Percentiles rank a stretch among this genome's conserved stretches.
phyloP scores from a whole-genome alignment of 2,113 vertebrate genomes.

The Pampusana beccarii region DNA sequence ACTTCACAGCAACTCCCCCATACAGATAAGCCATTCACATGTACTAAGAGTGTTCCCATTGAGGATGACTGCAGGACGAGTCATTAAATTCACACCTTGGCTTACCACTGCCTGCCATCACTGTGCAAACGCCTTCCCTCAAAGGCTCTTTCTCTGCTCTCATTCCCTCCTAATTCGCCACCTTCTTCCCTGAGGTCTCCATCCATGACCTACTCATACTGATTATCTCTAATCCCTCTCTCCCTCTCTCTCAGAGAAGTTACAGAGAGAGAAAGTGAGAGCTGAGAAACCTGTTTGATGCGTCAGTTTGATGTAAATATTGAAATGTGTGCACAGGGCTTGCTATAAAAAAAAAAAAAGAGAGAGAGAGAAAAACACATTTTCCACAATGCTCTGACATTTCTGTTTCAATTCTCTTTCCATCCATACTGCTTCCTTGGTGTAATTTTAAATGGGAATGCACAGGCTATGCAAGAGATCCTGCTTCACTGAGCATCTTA shows the following conservation, averaged over 20 bases:
- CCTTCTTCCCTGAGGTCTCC: not conserved
- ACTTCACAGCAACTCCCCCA: not conserved
- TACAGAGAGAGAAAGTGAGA: not conserved
- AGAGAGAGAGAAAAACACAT: not conserved
- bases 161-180: not conserved
- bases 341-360: not conserved
- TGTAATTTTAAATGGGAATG: not conserved
- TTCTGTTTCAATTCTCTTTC: slow-evolving; percentile 41
- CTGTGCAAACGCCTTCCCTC: not conserved
- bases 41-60: not conserved
- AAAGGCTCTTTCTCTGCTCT: not conserved
- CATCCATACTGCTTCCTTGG: not conserved
- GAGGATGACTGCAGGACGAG: not conserved
- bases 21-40: not conserved
- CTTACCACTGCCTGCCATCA: not conserved
- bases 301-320: slow-evolving; percentile 43
- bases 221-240: not conserved
- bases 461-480: not conserved
- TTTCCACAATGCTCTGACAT: slow-evolving; percentile 41
- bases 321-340: not conserved
- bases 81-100: not conserved
- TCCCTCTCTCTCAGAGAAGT: not conserved
- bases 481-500: not conserved
- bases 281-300: slow-evolving; percentile 1
- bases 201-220: not conserved